A percentile compares a stretch with the other conserved stretches of the same genome.
phyloP scores from a whole-genome alignment of 1,140 invertebrate species.

The Trichonephila clavata region DNA sequence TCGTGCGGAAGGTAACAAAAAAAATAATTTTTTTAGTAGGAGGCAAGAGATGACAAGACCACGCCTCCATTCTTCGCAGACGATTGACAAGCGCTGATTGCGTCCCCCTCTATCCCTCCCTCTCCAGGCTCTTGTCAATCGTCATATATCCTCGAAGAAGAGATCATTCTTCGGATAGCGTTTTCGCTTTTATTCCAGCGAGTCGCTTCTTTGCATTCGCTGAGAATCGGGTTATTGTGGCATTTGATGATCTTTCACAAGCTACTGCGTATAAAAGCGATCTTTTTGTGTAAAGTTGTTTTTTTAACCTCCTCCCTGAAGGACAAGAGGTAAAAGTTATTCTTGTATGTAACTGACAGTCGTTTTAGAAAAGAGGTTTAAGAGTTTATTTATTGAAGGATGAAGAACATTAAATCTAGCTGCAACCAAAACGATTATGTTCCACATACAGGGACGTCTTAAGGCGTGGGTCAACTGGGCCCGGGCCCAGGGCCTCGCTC shows the following conservation, averaged over 20 bases:
- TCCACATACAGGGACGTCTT: no score
- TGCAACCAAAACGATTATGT: no score
- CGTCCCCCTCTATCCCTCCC: background rate
- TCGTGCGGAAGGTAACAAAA: background rate
- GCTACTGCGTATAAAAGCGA: no score
- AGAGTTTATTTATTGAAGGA: no score
- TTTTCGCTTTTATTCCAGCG: constrained; percentile 19
- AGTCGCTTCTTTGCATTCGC: background rate
- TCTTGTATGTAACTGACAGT: no score
- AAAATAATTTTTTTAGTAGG: constrained; percentile 6
- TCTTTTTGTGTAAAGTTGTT: no score
- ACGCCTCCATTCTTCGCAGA: background rate
- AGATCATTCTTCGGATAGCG: constrained; percentile 52
- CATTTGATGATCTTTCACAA: background rate
- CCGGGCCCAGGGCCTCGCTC: no score
- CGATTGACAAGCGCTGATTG: constrained; percentile 59
- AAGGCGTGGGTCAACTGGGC: no score
- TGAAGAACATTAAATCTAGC: no score
- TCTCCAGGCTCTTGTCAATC: constrained; percentile 46
- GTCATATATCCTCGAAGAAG: constrained; percentile 19
- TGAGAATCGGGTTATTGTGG: background rate
- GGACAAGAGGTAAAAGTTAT: no score
- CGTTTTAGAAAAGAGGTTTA: no score
- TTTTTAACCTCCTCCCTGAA: no score
- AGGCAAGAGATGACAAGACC: constrained; percentile 36